Evolutionary conservation across 2,113 vertebrate species (phyloP).

Genomic region (Hemibagrus wyckioides): DNA sequence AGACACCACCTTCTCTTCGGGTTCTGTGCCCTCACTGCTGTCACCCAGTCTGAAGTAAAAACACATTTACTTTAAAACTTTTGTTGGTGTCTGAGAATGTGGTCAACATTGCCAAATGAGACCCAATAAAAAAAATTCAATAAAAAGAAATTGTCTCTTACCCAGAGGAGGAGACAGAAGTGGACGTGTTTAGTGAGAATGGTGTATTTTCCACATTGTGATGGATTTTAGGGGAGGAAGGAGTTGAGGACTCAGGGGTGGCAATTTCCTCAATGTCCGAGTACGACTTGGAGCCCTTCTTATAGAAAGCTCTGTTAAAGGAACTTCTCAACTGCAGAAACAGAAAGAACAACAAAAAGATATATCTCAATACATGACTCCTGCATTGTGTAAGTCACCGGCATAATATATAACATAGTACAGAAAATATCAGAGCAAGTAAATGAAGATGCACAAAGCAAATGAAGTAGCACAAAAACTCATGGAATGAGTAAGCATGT

Average conservation of each 20-base stretch:
- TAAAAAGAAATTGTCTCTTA: slow-evolving; percentile 52
- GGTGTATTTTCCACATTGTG: slow-evolving; percentile 70
- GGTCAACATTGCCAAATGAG: neutral
- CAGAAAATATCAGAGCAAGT: neutral
- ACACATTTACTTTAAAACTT: neutral
- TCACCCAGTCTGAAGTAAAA: slow-evolving; percentile 58
- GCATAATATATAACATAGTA: neutral
- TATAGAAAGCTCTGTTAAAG: slow-evolving; percentile 98
- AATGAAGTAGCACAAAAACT: neutral
- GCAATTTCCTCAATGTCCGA: slow-evolving; percentile 96
- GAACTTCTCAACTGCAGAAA: slow-evolving; percentile 87
- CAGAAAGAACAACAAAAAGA: slow-evolving; percentile 2
- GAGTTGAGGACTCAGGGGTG: slow-evolving; percentile 91
- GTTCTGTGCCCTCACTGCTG: slow-evolving; percentile 65
- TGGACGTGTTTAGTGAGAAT: slow-evolving; percentile 77
- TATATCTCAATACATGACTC: neutral
- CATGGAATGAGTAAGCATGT: slow-evolving; percentile 13
- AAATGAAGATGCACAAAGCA: neutral
- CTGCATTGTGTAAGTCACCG: neutral
- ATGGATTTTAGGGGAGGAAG: slow-evolving; percentile 89
- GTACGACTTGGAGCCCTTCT: slow-evolving; percentile 94
- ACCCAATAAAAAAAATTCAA: neutral
- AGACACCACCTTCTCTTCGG: slow-evolving; percentile 88
- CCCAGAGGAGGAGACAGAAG: slow-evolving; percentile 79
- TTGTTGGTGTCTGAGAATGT: neutral